Evolutionary conservation across 2,113 vertebrate genomes (phyloP), one percentile per base, ranked within the genome.

Genomic region (Bettongia penicillata): DNA sequence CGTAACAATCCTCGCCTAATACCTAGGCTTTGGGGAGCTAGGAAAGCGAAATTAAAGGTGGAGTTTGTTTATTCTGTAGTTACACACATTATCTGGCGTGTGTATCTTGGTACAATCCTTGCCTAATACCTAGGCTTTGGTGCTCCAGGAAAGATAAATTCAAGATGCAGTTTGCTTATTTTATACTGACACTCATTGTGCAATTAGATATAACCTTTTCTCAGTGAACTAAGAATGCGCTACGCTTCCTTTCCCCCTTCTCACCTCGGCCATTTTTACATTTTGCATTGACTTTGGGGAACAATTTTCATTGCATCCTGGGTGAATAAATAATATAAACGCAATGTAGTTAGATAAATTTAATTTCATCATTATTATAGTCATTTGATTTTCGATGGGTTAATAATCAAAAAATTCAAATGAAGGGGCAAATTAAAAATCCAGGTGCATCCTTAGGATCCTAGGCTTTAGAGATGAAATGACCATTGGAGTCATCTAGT

Each of bases 11-110:
- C 97, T 97, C 97, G 95, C 97, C 97, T 97, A 98, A 98, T 98
- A 98, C 98, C 98, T 98, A 98, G 95, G 96, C 96, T 98, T 98
- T 97, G 97, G 95, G 68, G 96, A 97, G 93, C 93, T 95, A 96
- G 97, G 84, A 95, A 98, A 98, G 97, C 98, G 98, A 98, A 98
- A 98, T 98, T 98, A 98, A 98, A 98, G 96, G 96, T 93, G 96
- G 97, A 97, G 92, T 91, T 92, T 97, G 96, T 97, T 98, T 98
- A 95, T 98, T 98, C 98, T 96, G 96, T 8, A 95, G 98, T 97
- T 97, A 94, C 31, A 16, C 57, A 31, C 57, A 61, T 99, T 98
- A 98, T 98, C 99, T 99, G 98, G 97, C 96, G 98, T 98, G 98
- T 98, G 98, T 97, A 98, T 98, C 95, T 95, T 95, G 31, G 0